Evolutionary conservation across 2,888 invertebrate genomes (phyloP).

Genomic region (Rhorus exstirpatorius): DNA sequence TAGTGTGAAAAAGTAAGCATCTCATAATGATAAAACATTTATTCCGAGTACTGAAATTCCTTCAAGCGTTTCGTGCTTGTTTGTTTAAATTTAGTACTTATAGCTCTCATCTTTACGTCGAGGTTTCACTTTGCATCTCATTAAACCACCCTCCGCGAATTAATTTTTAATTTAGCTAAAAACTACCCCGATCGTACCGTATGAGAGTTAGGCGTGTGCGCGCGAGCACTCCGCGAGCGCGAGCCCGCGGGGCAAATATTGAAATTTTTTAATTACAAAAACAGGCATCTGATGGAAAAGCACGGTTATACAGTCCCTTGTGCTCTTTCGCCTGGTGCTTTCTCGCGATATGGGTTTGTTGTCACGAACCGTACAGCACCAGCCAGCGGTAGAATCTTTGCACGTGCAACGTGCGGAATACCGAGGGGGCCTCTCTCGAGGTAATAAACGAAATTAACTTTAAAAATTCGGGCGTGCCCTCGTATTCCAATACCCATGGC

Average conservation of each 20-base stretch:
- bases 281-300: constrained; percentile 5
- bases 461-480: constrained; percentile 31
- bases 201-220: too few species aligned
- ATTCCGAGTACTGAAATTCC: too few species aligned
- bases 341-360: constrained; percentile 66
- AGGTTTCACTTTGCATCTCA: constrained; percentile 63
- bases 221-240: too few species aligned
- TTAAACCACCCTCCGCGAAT: constrained; percentile 42
- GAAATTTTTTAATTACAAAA: constrained; percentile 33
- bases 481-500: constrained; percentile 19
- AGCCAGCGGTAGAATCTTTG: neutral
- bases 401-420: constrained; percentile 21
- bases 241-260: constrained; percentile 11
- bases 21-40: too few species aligned
- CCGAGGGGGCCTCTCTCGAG: constrained; percentile 70
- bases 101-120: constrained; percentile 51
- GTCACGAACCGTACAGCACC: constrained; percentile 61
- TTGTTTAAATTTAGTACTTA: constrained; percentile 38
- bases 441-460: constrained; percentile 79
- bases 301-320: too few species aligned
- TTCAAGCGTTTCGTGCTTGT: constrained; percentile 10
- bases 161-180: constrained; percentile 34
- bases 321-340: constrained; percentile 6
- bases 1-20: too few species aligned
- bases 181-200: neutral